Percentiles rank a stretch among this genome's conserved stretches.
Evolutionary conservation across 2,797 vertebrate species (phyloP).

Genomic region (Pangasius djambal): DNA sequence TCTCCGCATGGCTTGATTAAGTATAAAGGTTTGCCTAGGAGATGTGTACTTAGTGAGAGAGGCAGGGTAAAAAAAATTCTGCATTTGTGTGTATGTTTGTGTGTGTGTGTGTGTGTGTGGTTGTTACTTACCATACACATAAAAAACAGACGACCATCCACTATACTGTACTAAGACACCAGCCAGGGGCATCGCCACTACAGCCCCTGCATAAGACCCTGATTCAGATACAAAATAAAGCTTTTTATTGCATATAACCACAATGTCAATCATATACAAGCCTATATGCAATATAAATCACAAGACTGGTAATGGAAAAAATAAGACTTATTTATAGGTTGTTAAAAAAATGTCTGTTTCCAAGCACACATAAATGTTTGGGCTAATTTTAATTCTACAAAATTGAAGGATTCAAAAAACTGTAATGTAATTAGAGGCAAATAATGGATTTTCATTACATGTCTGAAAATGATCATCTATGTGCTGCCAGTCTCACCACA

Average conservation of each 20-base stretch:
- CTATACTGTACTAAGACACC: conserved; percentile 83
- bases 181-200: conserved; percentile 86
- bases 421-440: background rate
- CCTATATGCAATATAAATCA: background rate
- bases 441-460: background rate
- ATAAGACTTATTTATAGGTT: background rate
- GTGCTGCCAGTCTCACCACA: conserved; percentile 72
- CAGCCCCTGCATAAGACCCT: conserved; percentile 85
- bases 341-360: background rate
- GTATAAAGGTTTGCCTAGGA: background rate
- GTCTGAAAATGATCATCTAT: background rate
- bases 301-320: background rate
- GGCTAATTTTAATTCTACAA: background rate
- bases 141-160: conserved; percentile 85
- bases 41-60: background rate
- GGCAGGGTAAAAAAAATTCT: background rate
- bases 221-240: background rate
- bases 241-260: background rate
- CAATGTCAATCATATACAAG: background rate
- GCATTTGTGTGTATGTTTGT: background rate
- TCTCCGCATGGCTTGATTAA: background rate
- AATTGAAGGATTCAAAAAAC: background rate
- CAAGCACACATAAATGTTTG: background rate
- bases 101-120: background rate
- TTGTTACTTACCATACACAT: conserved; percentile 81